Evolutionary conservation across 2,888 invertebrate species (phyloP), one percentile per base, ranked within the genome.

Genomic region (Drosophila nr. perissopoda): DNA sequence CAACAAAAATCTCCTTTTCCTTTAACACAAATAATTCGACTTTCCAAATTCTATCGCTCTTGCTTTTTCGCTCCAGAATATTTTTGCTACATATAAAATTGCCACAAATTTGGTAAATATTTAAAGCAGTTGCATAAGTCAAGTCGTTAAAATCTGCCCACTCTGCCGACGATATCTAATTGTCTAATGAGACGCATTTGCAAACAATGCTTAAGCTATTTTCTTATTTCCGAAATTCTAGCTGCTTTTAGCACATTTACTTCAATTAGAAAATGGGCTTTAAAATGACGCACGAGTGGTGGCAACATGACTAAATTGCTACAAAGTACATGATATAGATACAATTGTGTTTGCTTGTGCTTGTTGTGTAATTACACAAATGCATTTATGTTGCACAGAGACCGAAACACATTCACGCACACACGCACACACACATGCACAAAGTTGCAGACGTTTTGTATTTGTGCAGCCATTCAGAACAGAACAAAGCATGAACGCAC

Each of bases 391-490:
- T 79, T 78, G 77, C 77, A 66, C 73, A 72, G 77, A 66, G 73
- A 69, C 63, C 63, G 66, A 60, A 63, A 54, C 56, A 71, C 56
- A 78, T 69, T 64, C 38, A 66, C 56, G 68, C 64, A 45, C 27
- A 54, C 59, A 51, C 40, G 54, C 57, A 78, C 25, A 42, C 42
- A 34, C 21, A 62, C 56, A 57, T 64, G 13, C 16, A 77, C 64
- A 85, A 77, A 76, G 73, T 72, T 80, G 68, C 82, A 87, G 89
- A 87, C 87, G 79, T 87, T 87, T 85, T 85, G 77, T 89, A 89
- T 85, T 85, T 85, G 89, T 89, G 87, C 77, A 89, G 82, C 85
- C 84, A 85, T 86, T 85, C 87, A 89, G 87, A 83, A 76, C 73
- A 80, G 67, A 86, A 83, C 75, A 64, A 70, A 70, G 76, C 69